Evolutionary conservation across 2,888 invertebrate species (phyloP), one percentile per base, ranked within the genome.

Genomic region (Thelaira solivaga): DNA sequence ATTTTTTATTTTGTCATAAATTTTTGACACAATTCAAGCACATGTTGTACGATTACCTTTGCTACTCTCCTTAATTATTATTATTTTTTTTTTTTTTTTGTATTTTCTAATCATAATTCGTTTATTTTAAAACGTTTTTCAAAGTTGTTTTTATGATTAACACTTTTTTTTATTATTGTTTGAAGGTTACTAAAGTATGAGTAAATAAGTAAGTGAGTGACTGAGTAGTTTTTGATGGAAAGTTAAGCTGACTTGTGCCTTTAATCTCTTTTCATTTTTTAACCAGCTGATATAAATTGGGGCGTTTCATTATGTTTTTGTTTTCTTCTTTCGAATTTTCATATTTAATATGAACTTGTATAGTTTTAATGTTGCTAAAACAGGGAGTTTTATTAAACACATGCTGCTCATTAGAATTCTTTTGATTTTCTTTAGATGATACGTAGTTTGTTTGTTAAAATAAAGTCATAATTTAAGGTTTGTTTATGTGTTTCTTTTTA

Each of bases 21-120:
- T 24, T 71, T 78, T 74, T 74, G 77, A 78, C 77, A 73, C 62
- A 74, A 69, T 69, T 78, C 74, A 78, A 78, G 61, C 77, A 78
- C 45, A 78, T 78, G 77, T 69, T 36, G 47, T n/a, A n/a, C n/a
- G n/a, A n/a, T n/a, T n/a, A n/a, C 10, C 7, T 68, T 43, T 47
- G 31, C n/a, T 16, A 36, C 18, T 55, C 41, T 34, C 45, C 20
- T 24, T 62, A 67, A 68, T 64, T 62, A 68, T 68, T 20, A 62
- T 29, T 47, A 31, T 13, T 59, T 59, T 11, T 57, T 22, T 26
- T 29, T 55, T 55, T 13, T n/a, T n/a, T n/a, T n/a, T n/a, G 57
- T 64, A 10, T 64, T 29, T 36, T 20, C 18, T 20, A 41, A 41
- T 47, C 24, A n/a, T 1, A 1, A 47, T 0, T 57, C 36, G 1